Conservation (phyloP, 2,113 vertebrate species). For the Ctenodactylus gundi region DNA sequence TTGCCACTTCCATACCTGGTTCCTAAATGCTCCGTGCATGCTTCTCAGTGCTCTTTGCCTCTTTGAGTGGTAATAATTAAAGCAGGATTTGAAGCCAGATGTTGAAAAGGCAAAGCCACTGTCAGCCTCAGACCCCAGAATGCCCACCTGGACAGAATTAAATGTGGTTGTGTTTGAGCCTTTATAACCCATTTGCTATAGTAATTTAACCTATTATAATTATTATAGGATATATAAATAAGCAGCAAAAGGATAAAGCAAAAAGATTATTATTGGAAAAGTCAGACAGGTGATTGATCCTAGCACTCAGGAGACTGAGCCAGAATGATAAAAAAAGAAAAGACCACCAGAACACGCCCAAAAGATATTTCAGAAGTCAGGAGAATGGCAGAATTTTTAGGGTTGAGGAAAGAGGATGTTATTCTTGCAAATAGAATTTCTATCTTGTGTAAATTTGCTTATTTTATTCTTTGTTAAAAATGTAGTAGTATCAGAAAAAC, state of each 20-base stretch:
- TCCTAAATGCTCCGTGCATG: background rate
- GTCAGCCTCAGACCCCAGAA: background rate
- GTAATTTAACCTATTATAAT: background rate
- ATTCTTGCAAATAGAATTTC: constrained; percentile 16
- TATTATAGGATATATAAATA: background rate
- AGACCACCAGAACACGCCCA: background rate
- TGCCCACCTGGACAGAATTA: background rate
- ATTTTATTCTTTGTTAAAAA: constrained; percentile 21
- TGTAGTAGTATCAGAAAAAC: background rate
- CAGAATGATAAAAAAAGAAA: background rate
- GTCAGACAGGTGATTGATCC: background rate
- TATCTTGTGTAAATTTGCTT: constrained; percentile 13
- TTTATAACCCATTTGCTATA: background rate
- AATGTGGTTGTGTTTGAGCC: background rate
- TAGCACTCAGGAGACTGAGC: background rate
- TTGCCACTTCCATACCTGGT: background rate
- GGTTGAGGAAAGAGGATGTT: background rate
- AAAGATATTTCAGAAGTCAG: background rate
- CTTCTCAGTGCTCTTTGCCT: background rate
- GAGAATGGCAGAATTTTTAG: background rate
- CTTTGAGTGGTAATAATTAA: background rate
- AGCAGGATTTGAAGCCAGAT: background rate
- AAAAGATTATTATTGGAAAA: constrained; percentile 3
- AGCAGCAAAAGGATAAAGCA: background rate
- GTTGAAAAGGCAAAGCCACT: background rate